Evolutionary conservation across 2,113 vertebrate genomes (phyloP).

Genomic region (Cacatua alba): DNA sequence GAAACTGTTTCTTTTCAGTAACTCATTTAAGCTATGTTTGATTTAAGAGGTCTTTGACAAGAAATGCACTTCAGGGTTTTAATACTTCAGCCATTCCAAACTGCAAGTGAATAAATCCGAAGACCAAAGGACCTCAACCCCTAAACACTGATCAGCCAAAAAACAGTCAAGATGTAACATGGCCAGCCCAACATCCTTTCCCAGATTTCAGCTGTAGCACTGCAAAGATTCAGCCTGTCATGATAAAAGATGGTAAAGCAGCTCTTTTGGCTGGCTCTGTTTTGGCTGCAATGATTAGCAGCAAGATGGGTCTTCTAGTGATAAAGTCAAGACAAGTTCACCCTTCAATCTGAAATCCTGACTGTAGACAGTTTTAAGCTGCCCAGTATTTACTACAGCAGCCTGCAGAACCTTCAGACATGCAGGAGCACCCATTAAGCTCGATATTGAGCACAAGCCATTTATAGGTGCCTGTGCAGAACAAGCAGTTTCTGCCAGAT

Average conservation of each 20-base stretch:
- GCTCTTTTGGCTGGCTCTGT: neutral
- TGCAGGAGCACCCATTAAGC: neutral
- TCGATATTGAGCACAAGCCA: neutral
- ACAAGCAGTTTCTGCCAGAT: neutral
- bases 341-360: neutral
- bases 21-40: conserved; percentile 6
- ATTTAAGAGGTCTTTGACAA: conserved; percentile 60
- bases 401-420: neutral
- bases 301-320: neutral
- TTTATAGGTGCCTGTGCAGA: neutral
- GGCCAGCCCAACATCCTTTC: neutral
- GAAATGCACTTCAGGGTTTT: conserved; percentile 24
- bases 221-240: neutral
- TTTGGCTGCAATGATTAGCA: neutral
- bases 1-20: conserved; percentile 60
- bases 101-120: conserved; percentile 35
- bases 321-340: neutral
- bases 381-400: neutral
- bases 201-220: conserved; percentile 3
- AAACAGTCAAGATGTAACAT: neutral
- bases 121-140: conserved; percentile 26
- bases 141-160: conserved; percentile 6
- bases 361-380: neutral
- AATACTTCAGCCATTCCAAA: conserved; percentile 12
- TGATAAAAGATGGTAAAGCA: neutral